Percentiles rank a stretch among this genome's conserved stretches.
phyloP scores from a whole-genome alignment of 2,888 invertebrate genomes.

The Lepidochitona cinerea region DNA sequence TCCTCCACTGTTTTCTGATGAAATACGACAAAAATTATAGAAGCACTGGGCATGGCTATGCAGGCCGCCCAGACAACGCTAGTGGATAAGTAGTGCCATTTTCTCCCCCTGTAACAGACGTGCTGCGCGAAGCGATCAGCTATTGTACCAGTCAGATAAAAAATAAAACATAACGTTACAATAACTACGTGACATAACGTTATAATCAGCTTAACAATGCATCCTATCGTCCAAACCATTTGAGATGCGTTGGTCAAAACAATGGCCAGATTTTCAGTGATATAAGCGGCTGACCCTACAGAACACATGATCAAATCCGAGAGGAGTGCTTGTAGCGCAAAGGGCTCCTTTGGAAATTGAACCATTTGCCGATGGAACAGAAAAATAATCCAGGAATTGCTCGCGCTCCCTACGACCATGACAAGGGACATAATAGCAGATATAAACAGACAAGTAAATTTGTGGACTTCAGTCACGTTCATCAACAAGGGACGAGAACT shows the following conservation, averaged over 20 bases:
- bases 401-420: neutral
- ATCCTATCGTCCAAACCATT: neutral
- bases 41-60: neutral
- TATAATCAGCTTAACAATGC: neutral
- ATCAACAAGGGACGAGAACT: neutral
- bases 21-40: neutral
- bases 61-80: neutral
- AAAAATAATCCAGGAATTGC: neutral
- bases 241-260: neutral
- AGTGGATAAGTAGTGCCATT: neutral
- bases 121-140: neutral
- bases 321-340: neutral
- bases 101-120: neutral
- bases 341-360: neutral
- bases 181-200: neutral
- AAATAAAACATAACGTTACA: neutral
- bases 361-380: neutral
- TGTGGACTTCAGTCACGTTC: neutral
- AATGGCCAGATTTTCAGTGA: neutral
- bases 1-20: neutral
- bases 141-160: neutral
- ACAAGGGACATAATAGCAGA: neutral
- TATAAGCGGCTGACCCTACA: neutral
- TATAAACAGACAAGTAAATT: neutral
- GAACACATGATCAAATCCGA: neutral